Percentiles rank a stretch among this genome's conserved stretches.
Evolutionary conservation across 2,888 invertebrate genomes (phyloP).

Genomic region (Chloroclysta siterata): DNA sequence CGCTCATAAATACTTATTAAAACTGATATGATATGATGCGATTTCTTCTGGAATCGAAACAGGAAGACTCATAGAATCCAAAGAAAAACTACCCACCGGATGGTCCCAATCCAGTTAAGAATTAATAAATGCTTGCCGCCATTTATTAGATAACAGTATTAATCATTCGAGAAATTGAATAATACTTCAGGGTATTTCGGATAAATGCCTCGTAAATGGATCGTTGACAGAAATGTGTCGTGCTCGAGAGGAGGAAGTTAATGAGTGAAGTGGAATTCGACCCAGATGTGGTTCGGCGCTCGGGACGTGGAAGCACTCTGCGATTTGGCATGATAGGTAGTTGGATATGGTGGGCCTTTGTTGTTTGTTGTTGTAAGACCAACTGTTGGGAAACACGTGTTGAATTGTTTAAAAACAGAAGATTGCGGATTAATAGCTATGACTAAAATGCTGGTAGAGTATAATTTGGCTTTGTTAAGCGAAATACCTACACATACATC

Average conservation of each 20-base stretch:
- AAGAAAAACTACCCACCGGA: slow-evolving; percentile 23
- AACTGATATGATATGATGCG: slow-evolving; percentile 12
- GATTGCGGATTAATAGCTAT: background rate
- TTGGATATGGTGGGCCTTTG: background rate
- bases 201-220: slow-evolving; percentile 58
- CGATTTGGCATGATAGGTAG: slow-evolving; percentile 11
- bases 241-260: slow-evolving; percentile 63
- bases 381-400: slow-evolving; percentile 1
- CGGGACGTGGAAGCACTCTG: slow-evolving; percentile 43
- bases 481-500: background rate
- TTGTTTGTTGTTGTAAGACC: background rate
- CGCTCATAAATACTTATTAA: slow-evolving; percentile 15
- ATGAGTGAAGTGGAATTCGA: slow-evolving; percentile 65
- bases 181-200: slow-evolving; percentile 59
- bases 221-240: slow-evolving; percentile 63
- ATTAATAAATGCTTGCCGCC: slow-evolving; percentile 31
- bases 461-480: background rate
- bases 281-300: slow-evolving; percentile 64
- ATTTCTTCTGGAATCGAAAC: slow-evolving; percentile 14
- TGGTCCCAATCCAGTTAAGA: slow-evolving; percentile 26
- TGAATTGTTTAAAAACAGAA: background rate
- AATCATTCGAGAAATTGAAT: slow-evolving; percentile 67
- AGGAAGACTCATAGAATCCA: slow-evolving; percentile 18
- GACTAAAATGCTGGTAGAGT: background rate
- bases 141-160: slow-evolving; percentile 59